Evolutionary conservation across 2,888 invertebrate genomes (phyloP).

Genomic region (Catocala sponsa): DNA sequence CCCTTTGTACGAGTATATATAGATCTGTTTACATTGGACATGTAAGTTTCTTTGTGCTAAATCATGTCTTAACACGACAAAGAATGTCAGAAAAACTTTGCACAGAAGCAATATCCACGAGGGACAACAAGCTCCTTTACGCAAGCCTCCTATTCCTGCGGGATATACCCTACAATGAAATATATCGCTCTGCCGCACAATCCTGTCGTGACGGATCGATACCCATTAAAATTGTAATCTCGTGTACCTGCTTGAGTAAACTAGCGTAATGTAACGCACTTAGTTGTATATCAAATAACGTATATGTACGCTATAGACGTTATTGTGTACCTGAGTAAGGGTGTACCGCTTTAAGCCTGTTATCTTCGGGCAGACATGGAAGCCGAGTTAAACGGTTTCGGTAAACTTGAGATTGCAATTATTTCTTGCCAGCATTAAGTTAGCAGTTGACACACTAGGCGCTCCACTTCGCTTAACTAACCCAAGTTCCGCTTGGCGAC

Average conservation of each 20-base stretch:
- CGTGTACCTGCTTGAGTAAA: constrained; percentile 31
- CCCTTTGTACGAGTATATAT: no score
- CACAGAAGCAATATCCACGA: not conserved
- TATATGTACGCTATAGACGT: not conserved
- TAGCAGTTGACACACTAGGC: constrained; percentile 62
- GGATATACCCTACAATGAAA: constrained; percentile 24
- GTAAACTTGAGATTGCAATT: constrained; percentile 65
- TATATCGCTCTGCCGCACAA: constrained; percentile 35
- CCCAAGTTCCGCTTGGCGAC: constrained; percentile 50
- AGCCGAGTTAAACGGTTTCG: constrained; percentile 56
- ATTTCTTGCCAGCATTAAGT: constrained; percentile 60
- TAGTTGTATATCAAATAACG: constrained; percentile 14
- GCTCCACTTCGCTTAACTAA: constrained; percentile 58
- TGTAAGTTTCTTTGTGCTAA: no score
- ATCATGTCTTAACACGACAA: constrained; percentile 3
- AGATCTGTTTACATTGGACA: no score
- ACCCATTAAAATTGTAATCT: constrained; percentile 41
- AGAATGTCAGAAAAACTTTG: not conserved
- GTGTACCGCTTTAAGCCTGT: constrained; percentile 38
- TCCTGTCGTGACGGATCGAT: constrained; percentile 35
- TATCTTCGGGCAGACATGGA: constrained; percentile 41
- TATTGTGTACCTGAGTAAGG: constrained; percentile 30
- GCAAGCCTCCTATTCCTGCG: constrained; percentile 17
- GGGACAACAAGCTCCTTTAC: constrained; percentile 12
- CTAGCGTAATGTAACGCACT: constrained; percentile 20